A percentile compares a stretch with the other conserved stretches of the same genome.
phyloP scores from a whole-genome alignment of 2,888 invertebrate genomes.

The Trichogramma dendrolimi region DNA sequence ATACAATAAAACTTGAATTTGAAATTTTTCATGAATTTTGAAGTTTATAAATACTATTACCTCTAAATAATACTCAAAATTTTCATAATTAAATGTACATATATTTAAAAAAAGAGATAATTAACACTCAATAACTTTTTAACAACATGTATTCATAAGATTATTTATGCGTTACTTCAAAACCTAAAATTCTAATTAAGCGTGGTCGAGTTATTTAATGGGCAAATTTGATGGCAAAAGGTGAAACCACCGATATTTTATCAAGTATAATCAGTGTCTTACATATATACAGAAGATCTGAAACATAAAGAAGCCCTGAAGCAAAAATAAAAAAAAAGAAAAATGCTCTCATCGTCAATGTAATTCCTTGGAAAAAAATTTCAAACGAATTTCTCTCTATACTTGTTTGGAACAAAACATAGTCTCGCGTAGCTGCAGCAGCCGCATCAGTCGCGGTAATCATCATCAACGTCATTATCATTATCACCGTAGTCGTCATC shows the following conservation, averaged over 20 bases:
- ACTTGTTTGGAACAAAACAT: too few relatives aligned
- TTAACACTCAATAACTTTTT: background rate
- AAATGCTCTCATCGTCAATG: too few relatives aligned
- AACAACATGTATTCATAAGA: background rate
- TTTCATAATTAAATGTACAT: background rate
- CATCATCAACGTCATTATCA: constrained; percentile 50
- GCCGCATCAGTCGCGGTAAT: constrained; percentile 36
- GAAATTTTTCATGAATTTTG: background rate
- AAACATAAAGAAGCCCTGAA: background rate
- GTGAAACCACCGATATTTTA: background rate
- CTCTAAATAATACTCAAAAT: too few relatives aligned
- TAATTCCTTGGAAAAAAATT: too few relatives aligned
- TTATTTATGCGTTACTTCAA: background rate
- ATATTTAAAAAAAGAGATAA: background rate
- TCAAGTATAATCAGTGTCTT: background rate
- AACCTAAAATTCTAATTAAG: background rate
- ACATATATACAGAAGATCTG: background rate
- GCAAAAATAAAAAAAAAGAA: background rate
- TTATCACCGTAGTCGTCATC: constrained; percentile 43
- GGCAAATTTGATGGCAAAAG: background rate
- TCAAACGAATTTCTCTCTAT: too few relatives aligned
- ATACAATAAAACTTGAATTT: too few relatives aligned
- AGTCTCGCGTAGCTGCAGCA: too few relatives aligned
- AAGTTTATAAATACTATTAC: background rate
- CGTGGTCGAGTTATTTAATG: background rate